Evolutionary conservation across 1,140 invertebrate genomes (phyloP).

Genomic region (Euwallacea similis): DNA sequence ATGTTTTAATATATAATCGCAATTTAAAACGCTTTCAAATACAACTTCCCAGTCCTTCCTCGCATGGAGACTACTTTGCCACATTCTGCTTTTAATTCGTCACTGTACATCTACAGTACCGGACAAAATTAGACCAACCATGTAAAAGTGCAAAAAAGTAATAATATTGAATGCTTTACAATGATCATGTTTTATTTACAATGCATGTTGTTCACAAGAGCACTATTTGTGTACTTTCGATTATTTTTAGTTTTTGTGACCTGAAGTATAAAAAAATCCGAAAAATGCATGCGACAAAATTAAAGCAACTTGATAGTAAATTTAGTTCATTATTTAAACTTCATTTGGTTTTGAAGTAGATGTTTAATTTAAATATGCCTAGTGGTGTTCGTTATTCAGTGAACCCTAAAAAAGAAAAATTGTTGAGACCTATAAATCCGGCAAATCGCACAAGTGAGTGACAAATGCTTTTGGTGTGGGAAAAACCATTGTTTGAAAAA

Average conservation of each 20-base stretch:
- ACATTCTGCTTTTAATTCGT: too few species aligned
- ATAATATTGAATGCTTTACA: neutral
- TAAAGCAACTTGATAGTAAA: too few species aligned
- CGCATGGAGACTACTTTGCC: too few species aligned
- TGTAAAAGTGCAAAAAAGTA: neutral
- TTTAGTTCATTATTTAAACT: neutral
- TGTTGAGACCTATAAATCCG: too few species aligned
- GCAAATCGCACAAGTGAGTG: too few species aligned
- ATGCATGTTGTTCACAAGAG: neutral
- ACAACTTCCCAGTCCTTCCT: too few species aligned
- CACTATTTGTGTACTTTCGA: neutral
- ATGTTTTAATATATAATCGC: too few species aligned
- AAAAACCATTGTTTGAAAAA: neutral
- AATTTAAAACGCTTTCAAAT: too few species aligned
- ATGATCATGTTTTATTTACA: too few species aligned
- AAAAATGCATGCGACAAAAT: neutral
- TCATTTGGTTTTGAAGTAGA: neutral
- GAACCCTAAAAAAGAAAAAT: neutral
- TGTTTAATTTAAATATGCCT: neutral
- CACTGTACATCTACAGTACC: neutral
- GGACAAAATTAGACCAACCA: neutral
- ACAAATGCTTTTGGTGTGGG: neutral
- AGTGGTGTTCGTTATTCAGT: neutral
- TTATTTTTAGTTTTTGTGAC: neutral
- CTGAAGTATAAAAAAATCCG: neutral